phyloP scores from a whole-genome alignment of 1,140 invertebrate species.

The Ectropis grisescens region DNA sequence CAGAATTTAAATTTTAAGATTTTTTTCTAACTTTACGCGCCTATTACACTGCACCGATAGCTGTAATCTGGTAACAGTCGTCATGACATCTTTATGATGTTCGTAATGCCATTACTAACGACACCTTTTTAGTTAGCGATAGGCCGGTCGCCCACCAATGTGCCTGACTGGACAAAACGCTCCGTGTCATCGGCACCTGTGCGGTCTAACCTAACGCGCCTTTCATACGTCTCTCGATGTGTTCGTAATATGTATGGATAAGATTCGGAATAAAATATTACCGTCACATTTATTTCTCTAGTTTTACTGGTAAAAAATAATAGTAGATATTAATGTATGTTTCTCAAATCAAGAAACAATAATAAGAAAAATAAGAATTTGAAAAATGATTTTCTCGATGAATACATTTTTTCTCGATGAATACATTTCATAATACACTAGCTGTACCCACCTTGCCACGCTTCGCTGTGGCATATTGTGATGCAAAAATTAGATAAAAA shows the following conservation, averaged over 20 bases:
- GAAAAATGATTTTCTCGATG: no score
- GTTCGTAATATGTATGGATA: background rate
- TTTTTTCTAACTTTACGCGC: conserved; percentile 29
- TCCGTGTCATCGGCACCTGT: conserved; percentile 27
- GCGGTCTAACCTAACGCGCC: conserved; percentile 2
- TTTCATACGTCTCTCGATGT: background rate
- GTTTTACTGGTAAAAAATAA: background rate
- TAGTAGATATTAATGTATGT: background rate
- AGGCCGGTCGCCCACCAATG: conserved; percentile 29
- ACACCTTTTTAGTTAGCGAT: conserved; percentile 69
- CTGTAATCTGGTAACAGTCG: conserved; percentile 58
- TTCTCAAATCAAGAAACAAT: background rate
- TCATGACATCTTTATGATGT: conserved; percentile 67
- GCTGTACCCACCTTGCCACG: no score
- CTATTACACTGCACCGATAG: conserved; percentile 53
- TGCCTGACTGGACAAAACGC: conserved; percentile 38
- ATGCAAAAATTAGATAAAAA: no score
- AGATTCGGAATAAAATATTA: no score
- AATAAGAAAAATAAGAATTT: no score
- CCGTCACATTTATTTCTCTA: background rate
- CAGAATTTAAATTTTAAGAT: background rate
- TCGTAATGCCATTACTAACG: conserved; percentile 68
- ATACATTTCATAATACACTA: no score
- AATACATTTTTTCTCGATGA: no score
- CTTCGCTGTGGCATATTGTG: no score